phyloP scores from a whole-genome alignment of 2,888 invertebrate species.

The Melanargia galathea region DNA sequence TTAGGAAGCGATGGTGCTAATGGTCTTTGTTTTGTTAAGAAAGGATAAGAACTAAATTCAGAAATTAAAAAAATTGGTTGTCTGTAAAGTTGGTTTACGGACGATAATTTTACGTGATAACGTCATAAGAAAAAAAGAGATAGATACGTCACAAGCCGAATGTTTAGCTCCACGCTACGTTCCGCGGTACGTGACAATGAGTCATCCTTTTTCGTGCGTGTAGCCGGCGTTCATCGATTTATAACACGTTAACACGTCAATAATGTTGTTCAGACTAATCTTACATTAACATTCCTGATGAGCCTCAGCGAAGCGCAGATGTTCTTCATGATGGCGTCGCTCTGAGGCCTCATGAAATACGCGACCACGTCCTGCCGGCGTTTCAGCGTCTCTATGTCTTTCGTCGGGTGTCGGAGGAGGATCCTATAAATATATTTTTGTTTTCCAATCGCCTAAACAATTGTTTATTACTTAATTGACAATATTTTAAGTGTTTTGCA shows the following conservation, averaged over 20 bases:
- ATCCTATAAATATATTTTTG: conserved; percentile 67
- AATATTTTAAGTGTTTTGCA: no score
- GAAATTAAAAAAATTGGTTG: no score
- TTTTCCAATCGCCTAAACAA: not conserved
- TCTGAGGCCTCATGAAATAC: conserved; percentile 84
- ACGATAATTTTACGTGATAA: no score
- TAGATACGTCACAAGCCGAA: no score
- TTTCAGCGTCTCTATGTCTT: conserved; percentile 81
- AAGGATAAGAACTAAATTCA: no score
- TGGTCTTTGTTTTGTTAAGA: no score
- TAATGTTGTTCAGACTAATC: conserved; percentile 37
- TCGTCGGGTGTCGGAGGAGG: conserved; percentile 87
- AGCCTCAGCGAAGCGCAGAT: conserved; percentile 83
- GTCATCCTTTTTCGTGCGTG: no score
- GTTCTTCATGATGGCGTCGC: conserved; percentile 83
- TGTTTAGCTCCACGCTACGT: no score
- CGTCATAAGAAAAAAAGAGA: no score
- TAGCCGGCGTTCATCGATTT: not conserved
- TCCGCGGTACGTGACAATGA: no score
- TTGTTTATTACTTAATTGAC: not conserved
- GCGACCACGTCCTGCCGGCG: conserved; percentile 86
- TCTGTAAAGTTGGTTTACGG: no score
- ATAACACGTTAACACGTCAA: not conserved
- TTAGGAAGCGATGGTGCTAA: no score
- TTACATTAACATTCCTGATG: conserved; percentile 84